phyloP scores from a whole-genome alignment of 2,113 vertebrate genomes.

The Psephotus haematonotus region DNA sequence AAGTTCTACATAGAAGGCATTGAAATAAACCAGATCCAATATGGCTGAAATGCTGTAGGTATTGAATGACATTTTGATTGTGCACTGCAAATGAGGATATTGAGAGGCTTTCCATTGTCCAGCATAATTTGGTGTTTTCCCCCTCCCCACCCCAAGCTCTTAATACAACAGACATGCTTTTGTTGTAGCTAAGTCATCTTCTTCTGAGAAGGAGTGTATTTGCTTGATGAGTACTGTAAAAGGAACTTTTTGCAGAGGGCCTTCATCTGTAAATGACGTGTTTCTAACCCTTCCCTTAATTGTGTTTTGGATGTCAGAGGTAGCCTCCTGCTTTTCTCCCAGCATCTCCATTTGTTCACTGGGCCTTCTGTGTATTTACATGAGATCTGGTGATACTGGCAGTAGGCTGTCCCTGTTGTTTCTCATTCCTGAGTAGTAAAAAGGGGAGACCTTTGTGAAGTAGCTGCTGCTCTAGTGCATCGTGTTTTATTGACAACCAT shows the following conservation, averaged over 20 bases:
- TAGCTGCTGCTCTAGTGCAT: neutral
- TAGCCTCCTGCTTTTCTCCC: neutral
- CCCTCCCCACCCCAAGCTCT: neutral
- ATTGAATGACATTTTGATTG: neutral
- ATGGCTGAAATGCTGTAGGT: neutral
- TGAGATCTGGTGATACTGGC: neutral
- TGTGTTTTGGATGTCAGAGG: neutral
- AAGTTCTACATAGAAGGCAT: neutral
- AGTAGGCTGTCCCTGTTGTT: neutral
- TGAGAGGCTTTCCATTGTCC: neutral
- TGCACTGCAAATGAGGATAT: neutral
- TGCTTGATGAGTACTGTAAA: neutral
- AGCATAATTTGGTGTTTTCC: neutral
- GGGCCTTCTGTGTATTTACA: neutral
- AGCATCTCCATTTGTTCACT: neutral
- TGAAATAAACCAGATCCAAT: neutral
- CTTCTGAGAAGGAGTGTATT: neutral
- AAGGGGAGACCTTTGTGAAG: neutral
- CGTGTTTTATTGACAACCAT: neutral
- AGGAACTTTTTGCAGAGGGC: neutral
- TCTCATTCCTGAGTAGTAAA: neutral
- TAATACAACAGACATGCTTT: neutral
- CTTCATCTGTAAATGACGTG: neutral
- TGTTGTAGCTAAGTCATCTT: neutral
- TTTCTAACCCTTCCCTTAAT: neutral